These are phyloP conservation scores for Trichopoda pennipes DNA, from an alignment of 2,888 invertebrate species.

Conservation along the genomic window DNA sequence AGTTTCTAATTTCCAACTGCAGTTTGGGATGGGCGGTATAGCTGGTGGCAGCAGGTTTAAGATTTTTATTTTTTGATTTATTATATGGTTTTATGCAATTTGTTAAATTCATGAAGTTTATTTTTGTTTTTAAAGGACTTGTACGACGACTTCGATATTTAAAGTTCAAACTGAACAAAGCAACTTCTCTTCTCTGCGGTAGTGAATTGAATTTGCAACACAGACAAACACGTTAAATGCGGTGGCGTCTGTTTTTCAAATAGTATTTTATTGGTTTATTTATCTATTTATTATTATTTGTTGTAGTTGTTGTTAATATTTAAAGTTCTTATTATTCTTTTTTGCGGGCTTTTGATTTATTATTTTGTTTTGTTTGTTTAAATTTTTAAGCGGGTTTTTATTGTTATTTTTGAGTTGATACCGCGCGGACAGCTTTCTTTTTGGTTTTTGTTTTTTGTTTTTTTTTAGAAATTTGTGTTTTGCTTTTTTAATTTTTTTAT, in stretches of 20 bases:
- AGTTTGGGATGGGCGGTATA: constrained; percentile 24
- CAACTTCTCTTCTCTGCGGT: background rate
- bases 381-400: constrained; percentile 14
- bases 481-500: constrained; percentile 65
- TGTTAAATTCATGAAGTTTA: constrained; percentile 80
- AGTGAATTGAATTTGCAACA: background rate
- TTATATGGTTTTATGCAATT: constrained; percentile 73
- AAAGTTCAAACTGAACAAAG: constrained; percentile 53
- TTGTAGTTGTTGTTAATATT: background rate
- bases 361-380: constrained; percentile 50
- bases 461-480: constrained; percentile 69
- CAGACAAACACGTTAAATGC: background rate
- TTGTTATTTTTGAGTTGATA: constrained; percentile 53
- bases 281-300: too few relatives aligned
- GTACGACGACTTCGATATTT: constrained; percentile 50
- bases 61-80: constrained; percentile 76
- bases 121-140: constrained; percentile 68
- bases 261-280: constrained; percentile 14
- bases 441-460: too few relatives aligned
- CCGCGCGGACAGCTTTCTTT: constrained; percentile 8
- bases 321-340: constrained; percentile 21
- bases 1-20: constrained; percentile 45
- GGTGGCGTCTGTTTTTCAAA: background rate
- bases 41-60: constrained; percentile 65
- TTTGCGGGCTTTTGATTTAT: constrained; percentile 22